These are phyloP conservation scores for Oxygymnocypris stewartii DNA, from an alignment of 2,113 vertebrate genomes.

Conservation along the genomic window DNA sequence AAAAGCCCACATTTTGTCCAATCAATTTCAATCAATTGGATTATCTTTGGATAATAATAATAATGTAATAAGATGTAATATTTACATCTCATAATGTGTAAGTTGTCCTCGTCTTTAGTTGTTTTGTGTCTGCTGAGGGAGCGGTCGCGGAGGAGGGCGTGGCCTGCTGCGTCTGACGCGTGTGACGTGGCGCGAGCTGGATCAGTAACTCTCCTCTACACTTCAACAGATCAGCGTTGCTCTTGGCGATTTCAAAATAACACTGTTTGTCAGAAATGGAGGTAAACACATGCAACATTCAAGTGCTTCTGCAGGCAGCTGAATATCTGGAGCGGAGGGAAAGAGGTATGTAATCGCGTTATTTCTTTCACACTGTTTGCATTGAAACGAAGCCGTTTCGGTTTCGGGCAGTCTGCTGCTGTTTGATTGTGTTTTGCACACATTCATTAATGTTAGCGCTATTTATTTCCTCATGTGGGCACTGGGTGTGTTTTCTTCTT, in stretches of 20 bases:
- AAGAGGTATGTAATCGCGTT: constrained; percentile 69
- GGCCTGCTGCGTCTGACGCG: constrained; percentile 53
- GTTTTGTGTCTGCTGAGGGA: constrained; percentile 24
- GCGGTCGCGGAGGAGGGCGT: constrained; percentile 50
- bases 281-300: constrained; percentile 81
- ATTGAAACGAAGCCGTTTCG: constrained; percentile 21
- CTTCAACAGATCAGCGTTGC: constrained; percentile 32
- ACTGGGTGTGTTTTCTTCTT: neutral
- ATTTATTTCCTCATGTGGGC: neutral
- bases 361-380: constrained; percentile 32
- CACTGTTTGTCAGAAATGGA: constrained; percentile 75
- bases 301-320: constrained; percentile 89
- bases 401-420: constrained; percentile 3
- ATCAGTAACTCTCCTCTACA: constrained; percentile 39
- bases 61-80: no score
- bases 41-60: neutral
- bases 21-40: neutral
- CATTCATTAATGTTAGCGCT: neutral
- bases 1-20: neutral
- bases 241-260: constrained; percentile 13
- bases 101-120: neutral
- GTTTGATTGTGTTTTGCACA: neutral
- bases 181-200: constrained; percentile 46
- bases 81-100: neutral
- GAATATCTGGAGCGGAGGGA: constrained; percentile 90